phyloP scores from a whole-genome alignment of 2,113 vertebrate genomes.

The Guaruba guarouba region DNA sequence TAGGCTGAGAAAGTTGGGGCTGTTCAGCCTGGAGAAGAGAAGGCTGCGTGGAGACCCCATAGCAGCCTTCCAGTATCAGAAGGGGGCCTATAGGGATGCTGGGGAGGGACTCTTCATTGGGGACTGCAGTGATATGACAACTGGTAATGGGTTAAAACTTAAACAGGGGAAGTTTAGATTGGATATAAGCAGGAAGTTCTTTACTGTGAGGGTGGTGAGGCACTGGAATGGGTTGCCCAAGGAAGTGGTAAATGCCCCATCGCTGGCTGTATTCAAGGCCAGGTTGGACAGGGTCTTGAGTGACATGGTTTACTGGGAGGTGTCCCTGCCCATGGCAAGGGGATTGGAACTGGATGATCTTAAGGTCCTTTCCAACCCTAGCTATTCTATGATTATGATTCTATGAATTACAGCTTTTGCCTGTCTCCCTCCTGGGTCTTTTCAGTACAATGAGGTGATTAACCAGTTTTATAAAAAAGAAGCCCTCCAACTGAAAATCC shows the following conservation, averaged over 20 bases:
- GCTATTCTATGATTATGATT: neutral
- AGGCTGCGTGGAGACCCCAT: no score
- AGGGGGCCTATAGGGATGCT: no score
- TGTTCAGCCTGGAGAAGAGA: no score
- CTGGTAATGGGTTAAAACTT: no score
- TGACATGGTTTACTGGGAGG: neutral
- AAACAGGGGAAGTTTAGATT: neutral
- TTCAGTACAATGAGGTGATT: neutral
- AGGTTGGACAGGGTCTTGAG: neutral
- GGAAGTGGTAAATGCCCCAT: neutral
- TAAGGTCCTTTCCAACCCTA: neutral
- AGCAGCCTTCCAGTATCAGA: no score
- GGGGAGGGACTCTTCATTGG: no score
- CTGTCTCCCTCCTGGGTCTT: neutral
- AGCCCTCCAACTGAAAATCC: neutral
- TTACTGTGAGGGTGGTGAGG: neutral
- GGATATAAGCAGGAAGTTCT: neutral
- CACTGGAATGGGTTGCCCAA: neutral
- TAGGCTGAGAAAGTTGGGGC: no score
- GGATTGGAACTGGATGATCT: neutral
- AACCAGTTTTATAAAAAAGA: neutral
- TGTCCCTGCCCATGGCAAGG: no score
- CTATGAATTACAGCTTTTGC: slow-evolving; percentile 26
- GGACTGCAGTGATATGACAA: no score
- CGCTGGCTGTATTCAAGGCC: neutral